Percentiles rank a stretch among this genome's conserved stretches.
Conservation (phyloP, 2,113 vertebrate species). For the Antechinus flavipes region DNA sequence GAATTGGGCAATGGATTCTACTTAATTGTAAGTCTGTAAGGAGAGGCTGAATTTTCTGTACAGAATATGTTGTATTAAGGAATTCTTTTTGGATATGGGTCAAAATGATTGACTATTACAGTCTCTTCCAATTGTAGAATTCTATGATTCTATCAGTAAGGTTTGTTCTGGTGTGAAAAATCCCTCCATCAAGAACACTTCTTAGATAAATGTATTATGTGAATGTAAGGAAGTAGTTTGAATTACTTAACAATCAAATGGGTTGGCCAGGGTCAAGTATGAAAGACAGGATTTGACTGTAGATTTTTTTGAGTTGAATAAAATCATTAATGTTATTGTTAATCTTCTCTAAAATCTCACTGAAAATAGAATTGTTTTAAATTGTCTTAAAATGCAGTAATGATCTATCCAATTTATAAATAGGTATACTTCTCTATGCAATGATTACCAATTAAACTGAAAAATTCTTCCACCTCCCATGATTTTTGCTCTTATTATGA, state of each 20-base stretch:
- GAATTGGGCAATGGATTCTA: too few relatives aligned
- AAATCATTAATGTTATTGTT: neutral
- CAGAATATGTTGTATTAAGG: neutral
- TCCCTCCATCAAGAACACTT: neutral
- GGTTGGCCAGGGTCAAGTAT: neutral
- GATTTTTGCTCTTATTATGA: slow-evolving; percentile 16
- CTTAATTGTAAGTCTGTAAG: neutral
- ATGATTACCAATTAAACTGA: neutral
- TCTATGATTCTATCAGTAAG: neutral
- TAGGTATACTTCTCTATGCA: neutral
- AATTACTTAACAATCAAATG: neutral
- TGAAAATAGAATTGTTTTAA: slow-evolving; percentile 1
- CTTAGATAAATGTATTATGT: neutral
- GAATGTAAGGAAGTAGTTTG: neutral
- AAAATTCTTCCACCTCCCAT: neutral
- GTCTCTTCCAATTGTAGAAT: neutral
- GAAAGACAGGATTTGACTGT: neutral
- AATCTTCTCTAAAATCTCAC: neutral
- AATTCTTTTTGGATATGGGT: neutral
- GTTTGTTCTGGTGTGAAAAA: neutral
- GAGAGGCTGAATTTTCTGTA: neutral
- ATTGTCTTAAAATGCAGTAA: slow-evolving; percentile 2
- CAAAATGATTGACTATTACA: neutral
- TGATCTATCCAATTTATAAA: neutral
- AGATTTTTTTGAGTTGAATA: neutral